Conservation (phyloP, 2,888 invertebrate genomes). For the Parthenolecanium corni region DNA sequence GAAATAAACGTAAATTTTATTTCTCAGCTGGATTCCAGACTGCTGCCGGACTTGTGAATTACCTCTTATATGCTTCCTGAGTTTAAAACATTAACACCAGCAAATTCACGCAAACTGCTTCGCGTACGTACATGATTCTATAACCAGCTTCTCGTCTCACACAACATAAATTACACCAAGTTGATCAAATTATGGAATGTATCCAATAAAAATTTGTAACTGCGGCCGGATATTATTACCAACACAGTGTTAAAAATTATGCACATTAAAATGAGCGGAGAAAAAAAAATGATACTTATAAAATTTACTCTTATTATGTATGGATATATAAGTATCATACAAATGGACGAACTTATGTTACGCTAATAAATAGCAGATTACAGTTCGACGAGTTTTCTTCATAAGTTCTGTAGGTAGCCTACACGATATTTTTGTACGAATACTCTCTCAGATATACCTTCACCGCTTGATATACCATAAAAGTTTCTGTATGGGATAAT, state of each 20-base stretch:
- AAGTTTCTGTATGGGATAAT: no score
- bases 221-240: constrained; percentile 6
- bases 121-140: constrained; percentile 10
- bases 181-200: constrained; percentile 20
- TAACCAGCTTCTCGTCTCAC: constrained; percentile 23
- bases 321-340: no score
- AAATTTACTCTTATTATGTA: no score
- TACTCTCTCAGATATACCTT: no score
- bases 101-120: constrained; percentile 25
- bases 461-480: no score
- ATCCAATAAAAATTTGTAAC: constrained; percentile 24
- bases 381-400: no score
- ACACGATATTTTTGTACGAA: no score
- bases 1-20: constrained; percentile 22
- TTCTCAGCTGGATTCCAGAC: constrained; percentile 25
- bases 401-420: no score
- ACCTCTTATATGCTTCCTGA: constrained; percentile 25
- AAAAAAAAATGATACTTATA: no score
- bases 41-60: constrained; percentile 26
- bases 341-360: no score
- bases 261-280: not conserved
- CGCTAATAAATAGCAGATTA: no score
- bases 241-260: no score
- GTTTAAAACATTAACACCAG: constrained; percentile 25
- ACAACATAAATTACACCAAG: constrained; percentile 22